Percentiles rank a stretch among this genome's conserved stretches.
Conservation (phyloP, 2,888 invertebrate species). For the Rosalia funebris region DNA sequence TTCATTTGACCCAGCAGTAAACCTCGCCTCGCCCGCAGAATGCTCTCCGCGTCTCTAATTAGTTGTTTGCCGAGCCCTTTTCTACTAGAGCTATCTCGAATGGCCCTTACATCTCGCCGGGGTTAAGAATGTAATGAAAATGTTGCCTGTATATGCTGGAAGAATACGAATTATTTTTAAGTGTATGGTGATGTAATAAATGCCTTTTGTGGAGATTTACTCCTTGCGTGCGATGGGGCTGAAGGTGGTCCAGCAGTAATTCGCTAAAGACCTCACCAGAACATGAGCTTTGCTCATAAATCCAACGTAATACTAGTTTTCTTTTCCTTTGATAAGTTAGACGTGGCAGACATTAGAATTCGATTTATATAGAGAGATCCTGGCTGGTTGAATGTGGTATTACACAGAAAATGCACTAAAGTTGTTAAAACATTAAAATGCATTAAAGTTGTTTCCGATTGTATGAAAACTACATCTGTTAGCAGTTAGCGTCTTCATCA, state of each 20-base stretch:
- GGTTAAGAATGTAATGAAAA: slow-evolving; percentile 23
- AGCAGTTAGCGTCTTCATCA: no score
- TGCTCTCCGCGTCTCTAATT: slow-evolving; percentile 30
- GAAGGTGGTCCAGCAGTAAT: not conserved
- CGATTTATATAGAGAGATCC: no score
- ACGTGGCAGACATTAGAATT: no score
- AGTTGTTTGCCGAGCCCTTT: slow-evolving; percentile 28
- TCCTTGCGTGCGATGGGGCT: not conserved
- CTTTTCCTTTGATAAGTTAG: no score
- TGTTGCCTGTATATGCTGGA: slow-evolving; percentile 10
- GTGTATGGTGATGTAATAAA: slow-evolving; percentile 8
- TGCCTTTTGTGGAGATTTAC: not conserved
- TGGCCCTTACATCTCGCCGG: slow-evolving; percentile 16
- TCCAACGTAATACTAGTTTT: no score
- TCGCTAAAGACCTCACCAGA: no score
- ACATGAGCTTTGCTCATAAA: no score
- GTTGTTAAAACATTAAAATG: no score
- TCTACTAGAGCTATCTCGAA: slow-evolving; percentile 23
- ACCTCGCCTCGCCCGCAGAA: slow-evolving; percentile 14
- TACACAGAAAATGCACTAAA: no score
- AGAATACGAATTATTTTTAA: slow-evolving; percentile 26
- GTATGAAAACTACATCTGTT: no score
- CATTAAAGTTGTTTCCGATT: no score
- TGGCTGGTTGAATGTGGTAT: no score
- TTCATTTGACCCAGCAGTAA: slow-evolving; percentile 20